Evolutionary conservation across 2,797 vertebrate genomes (phyloP).

Genomic region (Eupleurogrammus muticus): DNA sequence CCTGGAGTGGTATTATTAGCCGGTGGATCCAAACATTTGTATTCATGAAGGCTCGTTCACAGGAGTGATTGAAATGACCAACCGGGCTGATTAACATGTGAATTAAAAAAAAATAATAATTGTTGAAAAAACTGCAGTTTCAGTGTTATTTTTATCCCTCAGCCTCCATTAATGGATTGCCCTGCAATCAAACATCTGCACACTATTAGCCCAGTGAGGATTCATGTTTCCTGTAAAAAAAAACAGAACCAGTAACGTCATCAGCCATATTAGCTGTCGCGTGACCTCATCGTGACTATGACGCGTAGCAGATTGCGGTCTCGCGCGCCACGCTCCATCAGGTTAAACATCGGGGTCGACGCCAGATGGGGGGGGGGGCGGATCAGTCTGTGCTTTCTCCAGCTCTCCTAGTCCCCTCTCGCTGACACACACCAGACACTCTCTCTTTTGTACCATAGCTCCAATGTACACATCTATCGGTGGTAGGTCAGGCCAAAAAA

Average conservation of each 20-base stretch:
- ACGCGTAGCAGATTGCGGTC: slow-evolving; percentile 33
- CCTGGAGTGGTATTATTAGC: slow-evolving; percentile 73
- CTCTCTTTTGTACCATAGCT: neutral
- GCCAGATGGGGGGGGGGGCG: slow-evolving; percentile 57
- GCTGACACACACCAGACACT: slow-evolving; percentile 19
- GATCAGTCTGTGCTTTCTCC: slow-evolving; percentile 9
- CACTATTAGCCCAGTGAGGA: slow-evolving; percentile 18
- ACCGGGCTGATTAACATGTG: slow-evolving; percentile 54
- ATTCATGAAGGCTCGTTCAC: slow-evolving; percentile 69
- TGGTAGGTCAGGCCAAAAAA: slow-evolving; percentile 45
- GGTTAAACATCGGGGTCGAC: slow-evolving; percentile 53
- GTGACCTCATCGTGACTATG: slow-evolving; percentile 31
- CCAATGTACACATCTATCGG: slow-evolving; percentile 39
- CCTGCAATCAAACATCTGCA: slow-evolving; percentile 13
- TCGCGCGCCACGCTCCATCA: slow-evolving; percentile 30
- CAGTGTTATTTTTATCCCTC: slow-evolving; percentile 19
- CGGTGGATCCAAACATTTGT: slow-evolving; percentile 72
- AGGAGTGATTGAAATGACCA: slow-evolving; percentile 66
- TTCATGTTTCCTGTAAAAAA: slow-evolving; percentile 5
- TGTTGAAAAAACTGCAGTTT: slow-evolving; percentile 12
- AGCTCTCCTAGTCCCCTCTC: slow-evolving; percentile 31
- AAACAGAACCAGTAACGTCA: slow-evolving; percentile 10
- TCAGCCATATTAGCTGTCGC: slow-evolving; percentile 20
- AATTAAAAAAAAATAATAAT: slow-evolving; percentile 39
- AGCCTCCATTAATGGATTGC: slow-evolving; percentile 28